A percentile compares a stretch with the other conserved stretches of the same genome.
These are phyloP conservation scores for Drosophila cardini DNA, from an alignment of 1,140 invertebrate genomes.

Conservation along the genomic window DNA sequence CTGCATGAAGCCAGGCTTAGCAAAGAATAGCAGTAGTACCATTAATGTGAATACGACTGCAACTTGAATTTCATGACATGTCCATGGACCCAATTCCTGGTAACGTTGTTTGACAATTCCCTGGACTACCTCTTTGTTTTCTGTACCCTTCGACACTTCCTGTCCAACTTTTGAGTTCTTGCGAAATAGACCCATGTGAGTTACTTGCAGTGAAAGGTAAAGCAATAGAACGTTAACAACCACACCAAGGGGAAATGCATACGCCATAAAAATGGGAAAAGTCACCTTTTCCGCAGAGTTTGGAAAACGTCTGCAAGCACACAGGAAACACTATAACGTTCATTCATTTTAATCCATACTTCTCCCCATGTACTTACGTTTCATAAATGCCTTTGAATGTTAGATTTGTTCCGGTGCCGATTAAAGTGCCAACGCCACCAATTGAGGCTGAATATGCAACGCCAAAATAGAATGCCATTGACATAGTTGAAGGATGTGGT, in stretches of 20 bases:
- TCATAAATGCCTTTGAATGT: constrained; percentile 91
- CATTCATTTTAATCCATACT: constrained; percentile 25
- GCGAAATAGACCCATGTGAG: constrained; percentile 90
- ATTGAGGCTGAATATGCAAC: constrained; percentile 92
- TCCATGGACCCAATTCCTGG: constrained; percentile 89
- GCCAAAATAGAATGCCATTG: constrained; percentile 89
- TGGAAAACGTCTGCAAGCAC: constrained; percentile 84
- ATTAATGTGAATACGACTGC: constrained; percentile 90
- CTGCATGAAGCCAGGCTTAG: constrained; percentile 88
- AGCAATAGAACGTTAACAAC: constrained; percentile 88
- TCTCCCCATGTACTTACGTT: constrained; percentile 80
- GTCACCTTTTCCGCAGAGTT: constrained; percentile 87
- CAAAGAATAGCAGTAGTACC: constrained; percentile 93
- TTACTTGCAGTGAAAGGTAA: constrained; percentile 89
- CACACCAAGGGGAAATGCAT: constrained; percentile 87
- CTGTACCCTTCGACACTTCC: constrained; percentile 85
- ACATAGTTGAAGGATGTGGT: constrained; percentile 86
- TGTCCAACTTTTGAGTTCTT: constrained; percentile 85
- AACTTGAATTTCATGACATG: constrained; percentile 92
- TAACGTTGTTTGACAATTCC: constrained; percentile 89
- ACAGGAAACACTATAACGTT: background rate
- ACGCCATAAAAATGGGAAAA: constrained; percentile 91
- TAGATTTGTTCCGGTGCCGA: constrained; percentile 94
- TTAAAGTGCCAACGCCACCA: constrained; percentile 93
- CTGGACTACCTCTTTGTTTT: constrained; percentile 86